These are phyloP conservation scores for Leuciscus waleckii DNA, from an alignment of 2,797 vertebrate species.

Conservation along the genomic window DNA sequence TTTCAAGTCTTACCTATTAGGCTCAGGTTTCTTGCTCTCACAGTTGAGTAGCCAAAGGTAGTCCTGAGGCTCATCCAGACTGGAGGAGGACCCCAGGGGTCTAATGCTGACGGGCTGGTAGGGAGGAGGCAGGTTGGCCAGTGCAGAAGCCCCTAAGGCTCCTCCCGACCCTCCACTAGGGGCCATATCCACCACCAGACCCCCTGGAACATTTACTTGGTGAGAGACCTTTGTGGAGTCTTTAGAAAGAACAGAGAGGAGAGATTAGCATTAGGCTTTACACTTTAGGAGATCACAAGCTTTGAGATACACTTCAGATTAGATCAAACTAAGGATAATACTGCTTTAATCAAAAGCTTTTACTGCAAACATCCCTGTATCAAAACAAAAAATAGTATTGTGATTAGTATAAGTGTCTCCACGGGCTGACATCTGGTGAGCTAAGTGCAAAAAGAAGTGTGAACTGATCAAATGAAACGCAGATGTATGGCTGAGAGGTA, in stretches of 20 bases:
- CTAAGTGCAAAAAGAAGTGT: background rate
- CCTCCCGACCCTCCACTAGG: conserved; percentile 77
- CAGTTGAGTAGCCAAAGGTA: conserved; percentile 97
- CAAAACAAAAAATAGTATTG: background rate
- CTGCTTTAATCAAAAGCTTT: conserved; percentile 4
- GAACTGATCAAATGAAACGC: background rate
- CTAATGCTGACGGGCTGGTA: conserved; percentile 93
- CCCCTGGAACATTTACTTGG: conserved; percentile 73
- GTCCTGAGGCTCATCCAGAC: conserved; percentile 95
- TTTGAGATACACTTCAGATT: conserved; percentile 7
- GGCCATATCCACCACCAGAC: conserved; percentile 83
- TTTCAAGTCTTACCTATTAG: conserved; percentile 83
- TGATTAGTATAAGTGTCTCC: background rate
- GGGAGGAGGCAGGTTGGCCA: conserved; percentile 84
- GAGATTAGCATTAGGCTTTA: background rate
- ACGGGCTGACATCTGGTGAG: background rate
- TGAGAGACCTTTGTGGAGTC: conserved; percentile 89
- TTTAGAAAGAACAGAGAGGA: conserved; percentile 61
- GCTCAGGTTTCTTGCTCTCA: conserved; percentile 97
- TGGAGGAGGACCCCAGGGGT: conserved; percentile 87
- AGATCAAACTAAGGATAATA: background rate
- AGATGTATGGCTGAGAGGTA: background rate
- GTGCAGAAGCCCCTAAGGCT: conserved; percentile 76
- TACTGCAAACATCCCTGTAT: background rate
- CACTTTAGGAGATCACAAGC: background rate